Conservation (phyloP, 2,113 vertebrate species). For the Ornithorhynchus anatinus region DNA sequence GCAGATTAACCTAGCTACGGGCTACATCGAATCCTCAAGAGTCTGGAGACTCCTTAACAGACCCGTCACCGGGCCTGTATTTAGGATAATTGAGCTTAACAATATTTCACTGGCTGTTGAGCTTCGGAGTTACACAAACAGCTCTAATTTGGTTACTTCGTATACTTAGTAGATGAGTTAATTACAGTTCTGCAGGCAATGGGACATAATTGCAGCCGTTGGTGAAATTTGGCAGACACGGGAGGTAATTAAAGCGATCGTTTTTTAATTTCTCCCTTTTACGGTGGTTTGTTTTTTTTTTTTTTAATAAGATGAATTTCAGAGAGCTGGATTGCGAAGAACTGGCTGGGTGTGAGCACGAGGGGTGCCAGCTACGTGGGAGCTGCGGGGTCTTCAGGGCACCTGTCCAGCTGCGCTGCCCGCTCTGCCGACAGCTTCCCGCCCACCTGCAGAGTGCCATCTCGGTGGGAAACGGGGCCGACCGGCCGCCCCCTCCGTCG, state of each 20-base stretch:
- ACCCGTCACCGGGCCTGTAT: slow-evolving; percentile 24
- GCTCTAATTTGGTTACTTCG: slow-evolving; percentile 51
- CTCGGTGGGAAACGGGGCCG: too few species aligned
- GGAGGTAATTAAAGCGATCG: slow-evolving; percentile 39
- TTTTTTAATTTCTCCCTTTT: slow-evolving; percentile 30
- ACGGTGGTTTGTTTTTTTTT: neutral
- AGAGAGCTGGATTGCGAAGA: slow-evolving; percentile 22
- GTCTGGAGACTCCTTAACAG: too few species aligned
- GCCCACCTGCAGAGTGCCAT: too few species aligned
- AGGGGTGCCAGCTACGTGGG: too few species aligned
- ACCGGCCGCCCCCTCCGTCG: too few species aligned
- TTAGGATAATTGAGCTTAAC: slow-evolving; percentile 29
- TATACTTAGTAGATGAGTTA: slow-evolving; percentile 36
- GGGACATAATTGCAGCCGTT: slow-evolving; percentile 16
- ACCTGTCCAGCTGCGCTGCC: too few species aligned
- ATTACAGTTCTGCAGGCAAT: slow-evolving; percentile 41
- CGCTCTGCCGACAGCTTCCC: too few species aligned
- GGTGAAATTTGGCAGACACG: slow-evolving; percentile 34
- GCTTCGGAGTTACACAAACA: slow-evolving; percentile 43
- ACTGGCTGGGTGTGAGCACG: too few species aligned
- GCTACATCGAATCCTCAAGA: too few species aligned
- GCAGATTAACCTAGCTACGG: too few species aligned
- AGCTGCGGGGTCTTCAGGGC: too few species aligned
- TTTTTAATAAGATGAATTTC: neutral
- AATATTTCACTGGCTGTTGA: slow-evolving; percentile 41